Conservation (phyloP, 2,113 vertebrate genomes). For the Etheostoma spectabile region DNA sequence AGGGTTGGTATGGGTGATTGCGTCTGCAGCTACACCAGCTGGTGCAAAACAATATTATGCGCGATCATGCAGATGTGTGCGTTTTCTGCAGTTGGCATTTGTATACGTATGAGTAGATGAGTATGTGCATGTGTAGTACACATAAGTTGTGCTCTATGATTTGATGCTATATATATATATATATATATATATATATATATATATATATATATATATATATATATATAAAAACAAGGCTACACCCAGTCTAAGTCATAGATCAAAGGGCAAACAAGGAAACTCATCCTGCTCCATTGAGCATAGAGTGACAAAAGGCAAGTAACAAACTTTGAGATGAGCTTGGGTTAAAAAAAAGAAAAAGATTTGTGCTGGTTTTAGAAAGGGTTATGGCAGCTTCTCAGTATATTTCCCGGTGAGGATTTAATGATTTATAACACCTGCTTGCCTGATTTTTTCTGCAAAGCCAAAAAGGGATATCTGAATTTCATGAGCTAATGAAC, state of each 20-base stretch:
- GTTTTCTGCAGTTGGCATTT: constrained; percentile 3
- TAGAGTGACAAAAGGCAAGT: background rate
- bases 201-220: too few relatives aligned
- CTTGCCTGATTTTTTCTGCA: constrained; percentile 47
- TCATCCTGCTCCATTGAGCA: background rate
- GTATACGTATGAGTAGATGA: background rate
- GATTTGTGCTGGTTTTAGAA: constrained; percentile 21
- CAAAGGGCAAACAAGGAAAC: constrained; percentile 30
- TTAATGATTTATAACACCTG: constrained; percentile 52
- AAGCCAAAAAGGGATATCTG: constrained; percentile 43
- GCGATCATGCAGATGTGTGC: background rate
- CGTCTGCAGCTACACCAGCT: background rate
- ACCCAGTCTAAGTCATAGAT: constrained; percentile 6
- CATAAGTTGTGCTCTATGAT: background rate
- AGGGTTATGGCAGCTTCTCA: constrained; percentile 40
- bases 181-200: too few relatives aligned
- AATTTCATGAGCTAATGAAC: constrained; percentile 76
- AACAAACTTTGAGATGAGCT: constrained; percentile 28
- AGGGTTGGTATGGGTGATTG: background rate
- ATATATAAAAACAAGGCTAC: background rate
- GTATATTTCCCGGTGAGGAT: constrained; percentile 33
- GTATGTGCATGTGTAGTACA: background rate
- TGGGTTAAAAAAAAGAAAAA: background rate
- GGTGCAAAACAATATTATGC: background rate
- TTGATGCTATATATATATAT: too few relatives aligned